A percentile compares a stretch with the other conserved stretches of the same genome.
phyloP scores from a whole-genome alignment of 1,140 invertebrate species.

The Drosophila nannoptera region DNA sequence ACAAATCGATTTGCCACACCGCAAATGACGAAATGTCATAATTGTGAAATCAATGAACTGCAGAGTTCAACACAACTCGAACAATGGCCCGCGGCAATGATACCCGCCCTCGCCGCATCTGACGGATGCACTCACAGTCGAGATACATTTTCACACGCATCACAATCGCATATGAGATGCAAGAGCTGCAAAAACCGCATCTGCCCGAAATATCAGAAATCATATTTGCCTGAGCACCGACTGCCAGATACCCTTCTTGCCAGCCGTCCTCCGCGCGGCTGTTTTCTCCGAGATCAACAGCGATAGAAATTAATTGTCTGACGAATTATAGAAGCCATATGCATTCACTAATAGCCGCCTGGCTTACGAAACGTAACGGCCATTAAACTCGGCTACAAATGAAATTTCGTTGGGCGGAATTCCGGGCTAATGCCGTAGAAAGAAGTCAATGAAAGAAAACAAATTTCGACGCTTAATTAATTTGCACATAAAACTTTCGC shows the following conservation, averaged over 20 bases:
- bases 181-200: conserved; percentile 25
- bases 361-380: conserved; percentile 60
- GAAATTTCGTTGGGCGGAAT: conserved; percentile 64
- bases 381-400: conserved; percentile 59
- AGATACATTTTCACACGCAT: conserved; percentile 65
- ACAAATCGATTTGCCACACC: conserved; percentile 47
- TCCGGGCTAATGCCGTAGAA: conserved; percentile 47
- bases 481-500: conserved; percentile 69
- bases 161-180: conserved; percentile 23
- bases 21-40: conserved; percentile 21
- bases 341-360: conserved; percentile 37
- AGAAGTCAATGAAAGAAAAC: conserved; percentile 45
- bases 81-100: conserved; percentile 49
- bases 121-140: conserved; percentile 37
- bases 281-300: background rate
- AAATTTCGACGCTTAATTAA: conserved; percentile 59
- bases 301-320: conserved; percentile 7
- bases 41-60: conserved; percentile 63
- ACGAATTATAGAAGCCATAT: conserved; percentile 18
- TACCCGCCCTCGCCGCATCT: conserved; percentile 30
- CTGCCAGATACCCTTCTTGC: background rate
- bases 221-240: background rate
- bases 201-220: conserved; percentile 24
- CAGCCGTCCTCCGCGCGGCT: background rate
- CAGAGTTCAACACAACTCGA: conserved; percentile 45